Evolutionary conservation across 2,113 vertebrate species (phyloP), one percentile per base, ranked within the genome.

Genomic region (Muscicapa adusta): DNA sequence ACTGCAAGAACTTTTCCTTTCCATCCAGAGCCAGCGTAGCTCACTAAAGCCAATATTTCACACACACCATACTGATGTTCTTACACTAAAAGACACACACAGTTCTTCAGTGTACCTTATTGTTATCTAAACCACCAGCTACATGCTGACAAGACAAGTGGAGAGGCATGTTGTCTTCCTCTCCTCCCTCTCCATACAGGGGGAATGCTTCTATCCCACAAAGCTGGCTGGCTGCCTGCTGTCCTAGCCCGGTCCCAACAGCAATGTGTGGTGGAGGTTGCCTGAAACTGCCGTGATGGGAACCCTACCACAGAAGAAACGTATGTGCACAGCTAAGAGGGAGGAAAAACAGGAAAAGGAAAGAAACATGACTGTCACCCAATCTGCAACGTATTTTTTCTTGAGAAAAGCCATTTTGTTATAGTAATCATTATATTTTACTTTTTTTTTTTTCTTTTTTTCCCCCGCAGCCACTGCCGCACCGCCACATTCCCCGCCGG

Each of bases 201-300:
- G 12, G 56, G 33, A 51, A 63, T 3, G 7, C 42, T 54, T 58
- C 47, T 34, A 9, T 26, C 20, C 40, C 57, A 33, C n/a, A 6
- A 34, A 38, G 26, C 43, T 47, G 22, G 6, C 5, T 47, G 14
- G 50, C 40, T 25, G 40, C 45, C 1, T 3, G 33, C 16, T 51
- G 29, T 9, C n/a, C 16, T 7, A n/a, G 17, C 13, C 24, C 45
- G 33, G 51, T 20, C 33, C 50, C 5, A 10, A 28, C 19, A 18
- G 18, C 3, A 6, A 26, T 12, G 12, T 0, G 0, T 9, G 51
- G 17, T 1, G 1, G 22, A 24, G 12, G 14, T 4, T 40, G 48
- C 54, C 40, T n/a, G 25, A 57, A 91, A 57, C 58, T 18, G 12
- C 33, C 18, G 72, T 1, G 19, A 20, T 13, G 26, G 38, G 42